Evolutionary conservation across 1,140 invertebrate species (phyloP).

Genomic region (Calliopsis andreniformis): DNA sequence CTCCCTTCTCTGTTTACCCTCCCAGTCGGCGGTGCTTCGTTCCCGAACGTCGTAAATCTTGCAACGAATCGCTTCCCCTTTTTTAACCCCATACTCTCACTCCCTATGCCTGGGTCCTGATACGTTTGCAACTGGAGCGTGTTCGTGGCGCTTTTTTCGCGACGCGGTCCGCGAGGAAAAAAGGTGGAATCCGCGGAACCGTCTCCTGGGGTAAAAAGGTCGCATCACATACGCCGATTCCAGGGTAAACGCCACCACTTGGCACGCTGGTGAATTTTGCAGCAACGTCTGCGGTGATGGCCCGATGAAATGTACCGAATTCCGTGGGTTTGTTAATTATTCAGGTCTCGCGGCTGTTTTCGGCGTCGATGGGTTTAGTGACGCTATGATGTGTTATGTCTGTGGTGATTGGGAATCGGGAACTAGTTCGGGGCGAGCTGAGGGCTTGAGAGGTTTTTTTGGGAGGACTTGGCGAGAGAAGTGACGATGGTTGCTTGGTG

Average conservation of each 20-base stretch:
- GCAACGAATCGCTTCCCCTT: conserved; percentile 54
- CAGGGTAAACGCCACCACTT: neutral
- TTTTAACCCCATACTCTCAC: conserved; percentile 25
- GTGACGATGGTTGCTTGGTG: too few species aligned
- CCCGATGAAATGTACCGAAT: too few species aligned
- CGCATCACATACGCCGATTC: neutral
- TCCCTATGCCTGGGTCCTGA: too few species aligned
- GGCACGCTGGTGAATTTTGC: conserved; percentile 10
- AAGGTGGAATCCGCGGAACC: conserved; percentile 2
- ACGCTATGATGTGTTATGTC: too few species aligned
- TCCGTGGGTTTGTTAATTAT: too few species aligned
- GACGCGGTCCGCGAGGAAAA: neutral
- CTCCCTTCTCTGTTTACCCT: conserved; percentile 19
- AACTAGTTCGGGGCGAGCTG: too few species aligned
- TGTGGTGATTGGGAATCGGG: too few species aligned
- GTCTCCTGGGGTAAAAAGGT: neutral
- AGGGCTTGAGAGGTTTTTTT: too few species aligned
- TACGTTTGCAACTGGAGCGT: too few species aligned
- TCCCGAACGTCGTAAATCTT: conserved; percentile 64
- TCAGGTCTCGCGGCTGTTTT: too few species aligned
- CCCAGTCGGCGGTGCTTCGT: conserved; percentile 21
- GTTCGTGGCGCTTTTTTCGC: neutral
- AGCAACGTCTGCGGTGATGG: neutral
- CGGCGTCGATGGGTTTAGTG: too few species aligned
- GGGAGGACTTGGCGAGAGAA: too few species aligned